Base-by-base conservation (phyloP, 2,113 vertebrate species). In the Podarcis raffonei region DNA sequence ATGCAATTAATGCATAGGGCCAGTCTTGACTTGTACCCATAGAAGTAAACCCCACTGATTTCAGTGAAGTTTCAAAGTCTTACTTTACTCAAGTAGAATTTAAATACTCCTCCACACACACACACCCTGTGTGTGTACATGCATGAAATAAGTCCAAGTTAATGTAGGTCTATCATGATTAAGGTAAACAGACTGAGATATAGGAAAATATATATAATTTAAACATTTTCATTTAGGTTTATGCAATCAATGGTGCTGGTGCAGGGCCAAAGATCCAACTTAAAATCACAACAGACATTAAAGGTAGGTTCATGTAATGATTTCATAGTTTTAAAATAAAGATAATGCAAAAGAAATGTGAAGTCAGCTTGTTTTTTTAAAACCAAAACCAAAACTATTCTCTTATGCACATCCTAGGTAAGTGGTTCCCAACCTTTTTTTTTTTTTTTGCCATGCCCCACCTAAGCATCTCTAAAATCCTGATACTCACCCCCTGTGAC, bases 211-310 rank as follows among this genome's bases (percentile, higher is more conserved):
- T 71, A 71, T 30, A 71, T 30, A 71, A 9, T 30, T 6, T 30
- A 71, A 30, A 71, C 22, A 69, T 0, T 92, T 94, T 9, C 86
- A 87, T 92, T 95, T 90, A 91, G 99, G 97, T 99, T 87, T 98
- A 98, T 93, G 99, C 99, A 32, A 97, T 98, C 90, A 99, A 99
- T 72, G 96, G 98, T 57, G 99, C 98, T 75, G 99, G 99, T 53
- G 96, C 96, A 81, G 98, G 99, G 27, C 98, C 98, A 91, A 99
- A 98, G 90, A 97, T 97, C 87, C 98, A 97, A 80, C 95, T 99
- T 92, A 97, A 96, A 93, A 97, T 99, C 96, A 98, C 98, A 27
- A 99, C 98, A 95, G 98, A 97, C 92, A 98, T 99, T 90, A 98
- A 97, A 98, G 98, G 99, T 99, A 97, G 23, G 89, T 71, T 68